A percentile compares a stretch with the other conserved stretches of the same genome.
Conservation (phyloP, 2,113 vertebrate genomes). For the Mesitornis unicolor region DNA sequence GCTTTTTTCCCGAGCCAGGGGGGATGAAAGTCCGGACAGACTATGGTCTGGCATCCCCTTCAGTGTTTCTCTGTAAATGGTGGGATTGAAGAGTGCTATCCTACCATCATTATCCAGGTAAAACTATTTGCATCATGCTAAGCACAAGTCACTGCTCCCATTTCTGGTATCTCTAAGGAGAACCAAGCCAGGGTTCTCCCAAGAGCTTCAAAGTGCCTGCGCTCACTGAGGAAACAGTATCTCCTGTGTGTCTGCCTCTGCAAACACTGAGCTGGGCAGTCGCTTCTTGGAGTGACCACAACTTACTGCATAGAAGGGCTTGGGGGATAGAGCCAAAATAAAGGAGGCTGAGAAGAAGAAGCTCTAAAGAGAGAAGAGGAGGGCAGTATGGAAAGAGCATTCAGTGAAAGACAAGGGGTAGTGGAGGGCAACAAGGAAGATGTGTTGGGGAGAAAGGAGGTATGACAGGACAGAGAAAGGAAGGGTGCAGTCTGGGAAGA, state of each 20-base stretch:
- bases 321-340: background rate
- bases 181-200: background rate
- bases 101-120: background rate
- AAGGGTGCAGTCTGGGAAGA: background rate
- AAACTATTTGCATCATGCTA: background rate
- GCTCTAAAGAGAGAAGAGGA: background rate
- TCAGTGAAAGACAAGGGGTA: background rate
- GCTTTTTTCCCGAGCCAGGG: background rate
- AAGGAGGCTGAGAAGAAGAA: background rate
- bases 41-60: background rate
- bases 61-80: background rate
- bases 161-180: background rate
- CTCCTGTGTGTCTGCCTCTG: background rate
- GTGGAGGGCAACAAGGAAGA: background rate
- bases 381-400: fast-evolving
- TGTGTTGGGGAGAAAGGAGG: background rate
- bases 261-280: background rate
- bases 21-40: background rate
- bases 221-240: background rate
- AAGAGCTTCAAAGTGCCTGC: background rate
- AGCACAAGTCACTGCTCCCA: background rate
- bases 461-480: background rate
- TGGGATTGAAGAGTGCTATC: background rate
- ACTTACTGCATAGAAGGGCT: background rate
- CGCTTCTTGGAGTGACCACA: background rate